These are phyloP conservation scores for Zhengitettix transpicula DNA, from an alignment of 2,888 invertebrate species.

Conservation along the genomic window DNA sequence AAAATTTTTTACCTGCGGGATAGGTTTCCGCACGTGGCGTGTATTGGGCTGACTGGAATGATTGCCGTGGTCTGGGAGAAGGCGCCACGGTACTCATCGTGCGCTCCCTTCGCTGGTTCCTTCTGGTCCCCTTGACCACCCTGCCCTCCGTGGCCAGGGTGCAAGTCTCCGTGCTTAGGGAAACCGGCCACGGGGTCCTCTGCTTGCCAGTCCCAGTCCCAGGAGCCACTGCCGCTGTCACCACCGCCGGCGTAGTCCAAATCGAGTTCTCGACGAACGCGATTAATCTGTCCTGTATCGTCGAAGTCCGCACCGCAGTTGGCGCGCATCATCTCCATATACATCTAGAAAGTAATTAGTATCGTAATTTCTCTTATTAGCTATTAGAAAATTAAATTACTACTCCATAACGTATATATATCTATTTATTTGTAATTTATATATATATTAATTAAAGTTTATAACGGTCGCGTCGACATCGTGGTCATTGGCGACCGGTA, in stretches of 20 bases:
- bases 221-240: not conserved
- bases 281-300: not conserved
- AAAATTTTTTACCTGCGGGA: slow-evolving; percentile 23
- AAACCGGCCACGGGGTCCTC: not conserved
- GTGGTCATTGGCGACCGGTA: too few relatives aligned
- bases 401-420: too few relatives aligned
- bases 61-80: slow-evolving; percentile 32
- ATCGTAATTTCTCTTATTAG: not conserved
- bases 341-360: not conserved
- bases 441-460: too few relatives aligned
- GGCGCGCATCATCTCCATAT: not conserved
- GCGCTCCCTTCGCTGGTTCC: not conserved
- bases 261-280: not conserved
- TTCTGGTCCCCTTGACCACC: not conserved
- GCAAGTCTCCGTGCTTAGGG: not conserved
- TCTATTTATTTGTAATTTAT: too few relatives aligned
- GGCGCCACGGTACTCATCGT: slow-evolving; percentile 4
- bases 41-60: slow-evolving; percentile 26
- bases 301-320: not conserved
- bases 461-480: too few relatives aligned
- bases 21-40: slow-evolving; percentile 37
- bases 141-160: not conserved
- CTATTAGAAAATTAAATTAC: not conserved
- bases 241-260: not conserved
- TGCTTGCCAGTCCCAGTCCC: not conserved